Evolutionary conservation across 1,140 invertebrate species (phyloP).

Genomic region (Littorina saxatilis): DNA sequence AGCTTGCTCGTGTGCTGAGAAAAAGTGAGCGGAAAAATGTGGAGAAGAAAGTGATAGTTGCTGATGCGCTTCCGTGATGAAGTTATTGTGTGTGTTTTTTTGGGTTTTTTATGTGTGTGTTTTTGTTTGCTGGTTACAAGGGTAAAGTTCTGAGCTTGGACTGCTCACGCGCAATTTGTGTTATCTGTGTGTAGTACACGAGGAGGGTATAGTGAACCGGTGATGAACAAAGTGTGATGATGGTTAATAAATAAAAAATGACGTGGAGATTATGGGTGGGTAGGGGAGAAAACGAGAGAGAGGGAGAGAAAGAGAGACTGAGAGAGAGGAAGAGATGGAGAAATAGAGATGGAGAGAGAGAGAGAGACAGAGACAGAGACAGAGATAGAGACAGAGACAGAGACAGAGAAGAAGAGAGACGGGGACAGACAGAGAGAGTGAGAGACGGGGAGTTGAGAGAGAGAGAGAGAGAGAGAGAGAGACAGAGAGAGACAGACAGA

Average conservation of each 20-base stretch:
- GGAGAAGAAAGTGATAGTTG: too few species aligned
- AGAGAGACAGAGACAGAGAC: not conserved
- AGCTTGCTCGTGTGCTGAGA: constrained; percentile 24
- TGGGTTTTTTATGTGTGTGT: too few species aligned
- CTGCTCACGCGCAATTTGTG: too few species aligned
- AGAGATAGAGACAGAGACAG: not conserved
- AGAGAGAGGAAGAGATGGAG: not conserved
- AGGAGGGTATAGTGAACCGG: too few species aligned
- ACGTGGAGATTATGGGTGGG: too few species aligned
- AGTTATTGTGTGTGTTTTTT: too few species aligned
- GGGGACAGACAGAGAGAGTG: not conserved
- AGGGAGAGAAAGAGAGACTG: constrained; percentile 2
- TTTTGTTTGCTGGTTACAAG: too few species aligned
- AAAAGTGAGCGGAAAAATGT: constrained; percentile 22
- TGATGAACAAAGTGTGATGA: too few species aligned
- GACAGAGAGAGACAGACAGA: not conserved
- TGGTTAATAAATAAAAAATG: too few species aligned
- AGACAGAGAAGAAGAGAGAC: not conserved
- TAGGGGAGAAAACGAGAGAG: not conserved
- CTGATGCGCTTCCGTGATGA: too few species aligned
- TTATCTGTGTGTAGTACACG: too few species aligned
- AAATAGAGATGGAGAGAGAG: not conserved
- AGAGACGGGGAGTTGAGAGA: not conserved
- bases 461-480: not conserved
- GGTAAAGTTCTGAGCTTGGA: too few species aligned